A percentile compares a stretch with the other conserved stretches of the same genome.
Conservation (phyloP, 2,888 invertebrate genomes). For the Mythimna loreyi region DNA sequence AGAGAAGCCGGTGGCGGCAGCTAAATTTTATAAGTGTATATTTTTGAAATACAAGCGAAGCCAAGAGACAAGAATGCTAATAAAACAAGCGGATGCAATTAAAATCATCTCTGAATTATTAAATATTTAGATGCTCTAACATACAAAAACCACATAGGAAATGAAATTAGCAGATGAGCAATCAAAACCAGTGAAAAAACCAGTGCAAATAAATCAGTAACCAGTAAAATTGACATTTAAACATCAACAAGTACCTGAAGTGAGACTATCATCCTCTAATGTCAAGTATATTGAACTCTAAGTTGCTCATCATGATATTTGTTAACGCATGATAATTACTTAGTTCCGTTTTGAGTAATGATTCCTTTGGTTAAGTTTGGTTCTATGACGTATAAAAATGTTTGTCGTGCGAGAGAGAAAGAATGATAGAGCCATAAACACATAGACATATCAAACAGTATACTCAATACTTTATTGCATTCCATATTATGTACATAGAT, state of each 20-base stretch:
- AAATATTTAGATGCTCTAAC: not conserved
- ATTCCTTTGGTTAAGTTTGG: too few species aligned
- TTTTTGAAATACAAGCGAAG: too few species aligned
- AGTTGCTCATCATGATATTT: constrained; percentile 4
- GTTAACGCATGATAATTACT: not conserved
- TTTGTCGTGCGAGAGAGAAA: too few species aligned
- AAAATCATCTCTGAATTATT: not conserved
- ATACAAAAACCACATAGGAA: not conserved
- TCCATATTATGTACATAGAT: too few species aligned
- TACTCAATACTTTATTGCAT: too few species aligned
- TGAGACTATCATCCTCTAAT: not conserved
- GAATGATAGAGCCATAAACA: too few species aligned
- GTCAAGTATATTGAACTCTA: constrained; percentile 41
- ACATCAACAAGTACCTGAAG: not conserved
- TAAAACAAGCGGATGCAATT: constrained; percentile 4
- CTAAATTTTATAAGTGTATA: too few species aligned
- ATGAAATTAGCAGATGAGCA: not conserved
- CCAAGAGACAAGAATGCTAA: too few species aligned
- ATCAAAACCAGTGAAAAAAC: not conserved
- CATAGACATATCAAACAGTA: too few species aligned
- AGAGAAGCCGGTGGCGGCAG: too few species aligned
- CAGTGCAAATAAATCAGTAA: constrained; percentile 15
- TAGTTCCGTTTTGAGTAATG: not conserved
- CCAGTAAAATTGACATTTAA: constrained; percentile 28
- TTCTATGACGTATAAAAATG: too few species aligned